Conservation (phyloP, 2,888 invertebrate species). For the Callimorpha dominula region DNA sequence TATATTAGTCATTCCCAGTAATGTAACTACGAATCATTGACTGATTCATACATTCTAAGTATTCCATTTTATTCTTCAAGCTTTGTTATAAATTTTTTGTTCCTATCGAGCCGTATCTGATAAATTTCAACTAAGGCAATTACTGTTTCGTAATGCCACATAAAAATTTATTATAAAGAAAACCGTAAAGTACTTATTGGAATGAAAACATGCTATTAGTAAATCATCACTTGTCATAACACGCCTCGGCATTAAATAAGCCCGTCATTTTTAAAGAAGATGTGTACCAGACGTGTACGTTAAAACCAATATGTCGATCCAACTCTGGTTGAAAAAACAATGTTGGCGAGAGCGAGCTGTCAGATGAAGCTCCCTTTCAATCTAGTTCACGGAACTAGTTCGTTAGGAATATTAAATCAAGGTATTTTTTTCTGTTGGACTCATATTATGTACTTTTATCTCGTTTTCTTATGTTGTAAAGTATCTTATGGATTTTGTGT, state of each 20-base stretch:
- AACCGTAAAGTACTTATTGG: not conserved
- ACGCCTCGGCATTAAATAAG: constrained; percentile 7
- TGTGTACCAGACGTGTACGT: constrained; percentile 19
- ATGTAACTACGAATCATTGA: too few relatives aligned
- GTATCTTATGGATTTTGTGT: not conserved
- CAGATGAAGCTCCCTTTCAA: constrained; percentile 11
- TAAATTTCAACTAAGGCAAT: not conserved
- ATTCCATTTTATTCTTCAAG: not conserved
- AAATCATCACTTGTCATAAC: constrained; percentile 19
- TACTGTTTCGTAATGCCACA: not conserved
- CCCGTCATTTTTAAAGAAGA: constrained; percentile 29
- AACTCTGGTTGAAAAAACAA: constrained; percentile 11
- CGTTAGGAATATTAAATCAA: constrained; percentile 20
- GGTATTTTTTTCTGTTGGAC: not conserved
- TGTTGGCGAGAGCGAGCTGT: constrained; percentile 12
- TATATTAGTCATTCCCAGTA: too few relatives aligned
- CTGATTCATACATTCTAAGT: too few relatives aligned
- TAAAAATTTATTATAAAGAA: not conserved
- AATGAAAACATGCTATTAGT: constrained; percentile 17
- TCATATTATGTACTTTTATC: not conserved
- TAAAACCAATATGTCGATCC: constrained; percentile 19
- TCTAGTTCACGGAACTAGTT: constrained; percentile 15
- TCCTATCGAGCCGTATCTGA: not conserved
- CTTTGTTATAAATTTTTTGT: not conserved
- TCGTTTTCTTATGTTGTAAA: not conserved